Evolutionary conservation across 2,888 invertebrate genomes (phyloP), one percentile per base, ranked within the genome.

Genomic region (Bugula neritina): DNA sequence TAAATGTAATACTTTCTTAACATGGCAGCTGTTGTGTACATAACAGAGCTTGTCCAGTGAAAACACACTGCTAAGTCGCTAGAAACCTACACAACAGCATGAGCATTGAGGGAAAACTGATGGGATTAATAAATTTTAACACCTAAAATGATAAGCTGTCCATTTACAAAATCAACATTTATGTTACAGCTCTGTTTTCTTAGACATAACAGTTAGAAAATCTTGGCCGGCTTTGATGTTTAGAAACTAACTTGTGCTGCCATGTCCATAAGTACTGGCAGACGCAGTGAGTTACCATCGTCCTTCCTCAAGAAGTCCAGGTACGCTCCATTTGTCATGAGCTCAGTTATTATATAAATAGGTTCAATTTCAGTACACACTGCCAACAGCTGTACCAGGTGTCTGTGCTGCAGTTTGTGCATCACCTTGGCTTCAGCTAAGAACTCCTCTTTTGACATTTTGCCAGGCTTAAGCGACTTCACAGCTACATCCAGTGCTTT

Each of bases 391-490:
- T 92, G 92, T 17, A 94, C 93, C 54, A 94, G 87, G 93, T 70
- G 90, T 31, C 69, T 84, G 55, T 75, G 75, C 27, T 73, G 73
- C 35, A 75, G 71, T 63, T 69, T 71, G 63, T 75, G 75, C 75
- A 75, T 73, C 1, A 74, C 52, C 52, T 73, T 71, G 2, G 75
- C 75, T 84, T 97, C 96, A 86, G 94, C 91, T 0, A 97, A 88
- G 87, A 97, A 97, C 1, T 95, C 95, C 79, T 92, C 91, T 5
- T 93, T 92, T 43, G 94, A 93, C 96, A 97, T 97, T n/a, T 94
- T 92, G 75, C 95, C 96, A 80, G 93, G 92, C 77, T 94, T 89
- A 43, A 96, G 85, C 0, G 94, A 96, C 86, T 97, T 97, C 25
- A 97, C 94, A 54, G 97, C 97, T 73, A 97, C 96, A 87, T 96